Base-by-base conservation (phyloP, 2,797 vertebrate species). In the Phalloptychus januarius region DNA sequence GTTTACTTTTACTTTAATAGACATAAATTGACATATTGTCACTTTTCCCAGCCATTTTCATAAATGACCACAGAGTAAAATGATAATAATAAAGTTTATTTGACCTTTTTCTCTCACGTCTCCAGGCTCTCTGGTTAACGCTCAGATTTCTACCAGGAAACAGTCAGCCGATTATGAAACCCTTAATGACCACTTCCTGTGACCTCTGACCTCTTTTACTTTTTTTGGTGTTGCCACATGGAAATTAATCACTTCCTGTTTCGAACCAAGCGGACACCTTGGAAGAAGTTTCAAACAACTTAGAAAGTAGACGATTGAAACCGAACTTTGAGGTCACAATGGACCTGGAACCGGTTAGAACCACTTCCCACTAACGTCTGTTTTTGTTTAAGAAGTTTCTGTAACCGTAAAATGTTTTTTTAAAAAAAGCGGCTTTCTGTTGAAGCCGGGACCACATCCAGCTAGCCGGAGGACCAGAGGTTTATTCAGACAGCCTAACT, bases 401-500 rank as follows among this genome's bases (percentile, higher is more conserved):
- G 2, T 25, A 44, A 28, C 20, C 20, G 28, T 50, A 72, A 33
- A 72, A 8, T 5, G 1, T 23, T 42, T 12, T 33, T 48, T 11
- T 44, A 5, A 11, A 2, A 5, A 33, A 33, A 8, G 33, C 2
- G 36, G 28, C 45, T 63, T 74, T 16, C 13, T 52, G 45, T 63
- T 78, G n/a, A 52, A 25, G 48, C 36, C 28, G 6, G 70, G 42
- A 84, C 7, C 75, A 67, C 69, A 78, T 40, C 63, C n/a, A 28
- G 20, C 10, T 61, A 44, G 15, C 42, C n/a, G 71, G 23, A n/a
- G 1, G 13, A n/a, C 50, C 48, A 65, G 36, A 65, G 67, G 23
- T 70, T 70, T 70, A 70, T 42, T 54, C 2, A 52, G n/a, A 71
- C 77, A 11, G 5, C n/a, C n/a, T 0, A 18, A 71, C 11, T 18